These are phyloP conservation scores for Orius insidiosus DNA, from an alignment of 1,140 invertebrate species.

Conservation along the genomic window DNA sequence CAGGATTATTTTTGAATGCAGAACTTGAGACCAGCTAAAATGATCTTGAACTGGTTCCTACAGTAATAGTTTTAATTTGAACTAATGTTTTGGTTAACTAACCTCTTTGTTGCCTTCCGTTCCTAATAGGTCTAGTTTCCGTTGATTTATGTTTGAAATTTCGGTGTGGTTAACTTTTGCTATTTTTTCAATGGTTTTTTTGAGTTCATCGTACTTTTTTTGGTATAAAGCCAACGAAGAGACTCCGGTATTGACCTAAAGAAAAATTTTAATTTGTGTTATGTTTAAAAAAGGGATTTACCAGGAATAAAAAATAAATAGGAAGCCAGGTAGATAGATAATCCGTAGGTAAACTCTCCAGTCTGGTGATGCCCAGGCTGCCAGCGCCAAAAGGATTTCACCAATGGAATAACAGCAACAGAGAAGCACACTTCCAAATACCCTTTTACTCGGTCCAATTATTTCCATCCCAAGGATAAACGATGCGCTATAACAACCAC, in stretches of 20 bases:
- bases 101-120: neutral
- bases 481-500: slow-evolving; percentile 39
- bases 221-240: slow-evolving; percentile 37
- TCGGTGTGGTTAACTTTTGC: slow-evolving; percentile 25
- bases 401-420: slow-evolving; percentile 54
- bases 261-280: slow-evolving; percentile 1
- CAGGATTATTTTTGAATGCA: slow-evolving; percentile 25
- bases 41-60: neutral
- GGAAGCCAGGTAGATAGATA: slow-evolving; percentile 39
- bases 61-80: neutral
- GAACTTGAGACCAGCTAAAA: neutral
- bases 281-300: slow-evolving; percentile 2
- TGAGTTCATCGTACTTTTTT: slow-evolving; percentile 5
- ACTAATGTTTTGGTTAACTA: too few relatives aligned
- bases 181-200: slow-evolving; percentile 23
- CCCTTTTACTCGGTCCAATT: slow-evolving; percentile 51
- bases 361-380: slow-evolving; percentile 45
- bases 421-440: slow-evolving; percentile 51
- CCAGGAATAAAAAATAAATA: slow-evolving; percentile 10
- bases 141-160: slow-evolving; percentile 19
- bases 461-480: slow-evolving; percentile 56
- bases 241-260: slow-evolving; percentile 43
- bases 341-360: slow-evolving; percentile 51
- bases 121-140: slow-evolving; percentile 8
- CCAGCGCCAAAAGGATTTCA: slow-evolving; percentile 41